Evolutionary conservation across 2,797 vertebrate genomes (phyloP).

Genomic region (Chiroxiphia lanceolata): DNA sequence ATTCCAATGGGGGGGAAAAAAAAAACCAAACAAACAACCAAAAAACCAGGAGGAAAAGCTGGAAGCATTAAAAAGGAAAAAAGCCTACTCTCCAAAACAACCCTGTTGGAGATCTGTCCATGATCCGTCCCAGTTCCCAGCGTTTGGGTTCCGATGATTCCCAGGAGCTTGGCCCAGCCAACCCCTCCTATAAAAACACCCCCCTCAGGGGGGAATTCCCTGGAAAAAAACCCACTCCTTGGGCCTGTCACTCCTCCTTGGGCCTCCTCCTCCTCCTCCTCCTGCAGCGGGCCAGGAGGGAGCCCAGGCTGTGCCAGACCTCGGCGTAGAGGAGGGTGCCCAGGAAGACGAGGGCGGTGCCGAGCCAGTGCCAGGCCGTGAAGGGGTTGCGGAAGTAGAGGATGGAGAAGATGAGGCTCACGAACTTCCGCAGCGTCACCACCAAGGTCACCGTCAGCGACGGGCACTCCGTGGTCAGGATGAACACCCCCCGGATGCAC

Average conservation of each 20-base stretch:
- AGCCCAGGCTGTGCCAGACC: conserved; percentile 79
- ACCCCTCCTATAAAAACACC: not conserved
- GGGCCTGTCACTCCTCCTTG: conserved; percentile 54
- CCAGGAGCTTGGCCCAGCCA: conserved; percentile 33
- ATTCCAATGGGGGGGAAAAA: no score
- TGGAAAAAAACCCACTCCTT: not conserved
- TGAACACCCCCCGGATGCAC: conserved; percentile 94
- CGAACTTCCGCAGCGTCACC: conserved; percentile 95
- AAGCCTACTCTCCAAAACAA: not conserved
- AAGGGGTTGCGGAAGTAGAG: conserved; percentile 94
- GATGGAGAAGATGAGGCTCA: conserved; percentile 98
- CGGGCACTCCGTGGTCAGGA: conserved; percentile 93
- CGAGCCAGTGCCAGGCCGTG: conserved; percentile 93
- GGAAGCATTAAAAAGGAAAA: not conserved
- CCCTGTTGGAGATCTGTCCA: rapidly evolving
- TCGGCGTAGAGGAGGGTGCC: conserved; percentile 95
- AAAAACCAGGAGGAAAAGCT: not conserved
- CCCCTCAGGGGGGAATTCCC: not conserved
- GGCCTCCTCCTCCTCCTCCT: not conserved
- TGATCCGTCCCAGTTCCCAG: not conserved
- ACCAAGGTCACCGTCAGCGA: conserved; percentile 96
- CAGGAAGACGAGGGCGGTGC: conserved; percentile 87
- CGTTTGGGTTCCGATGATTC: rapidly evolving
- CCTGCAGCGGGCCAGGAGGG: not conserved
- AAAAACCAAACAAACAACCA: no score